These are phyloP conservation scores for Germaria angustata DNA, from an alignment of 2,888 invertebrate species.

Conservation along the genomic window DNA sequence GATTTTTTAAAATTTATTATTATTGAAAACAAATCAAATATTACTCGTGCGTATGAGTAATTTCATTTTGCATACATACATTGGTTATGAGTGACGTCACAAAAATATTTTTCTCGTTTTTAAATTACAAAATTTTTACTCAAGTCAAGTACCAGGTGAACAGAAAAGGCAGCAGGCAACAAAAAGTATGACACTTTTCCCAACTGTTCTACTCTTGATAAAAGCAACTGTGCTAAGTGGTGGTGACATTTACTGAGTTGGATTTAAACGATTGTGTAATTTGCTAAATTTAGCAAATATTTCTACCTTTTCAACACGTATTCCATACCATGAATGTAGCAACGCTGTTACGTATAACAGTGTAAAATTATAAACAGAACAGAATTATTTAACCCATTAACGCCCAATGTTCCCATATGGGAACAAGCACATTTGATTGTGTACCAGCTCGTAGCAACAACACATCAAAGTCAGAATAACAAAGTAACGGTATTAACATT, in stretches of 20 bases:
- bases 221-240: background rate
- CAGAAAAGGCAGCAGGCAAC: background rate
- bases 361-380: no score
- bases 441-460: no score
- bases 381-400: no score
- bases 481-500: no score
- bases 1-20: no score
- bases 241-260: background rate
- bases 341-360: no score
- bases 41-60: background rate
- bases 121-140: background rate
- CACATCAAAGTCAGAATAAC: no score
- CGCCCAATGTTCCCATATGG: no score
- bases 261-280: background rate
- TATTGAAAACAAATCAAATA: background rate
- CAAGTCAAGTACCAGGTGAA: background rate
- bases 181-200: background rate
- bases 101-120: no score
- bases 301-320: background rate
- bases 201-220: background rate
- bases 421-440: no score
- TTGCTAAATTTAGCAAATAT: background rate
- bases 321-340: background rate
- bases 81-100: background rate
- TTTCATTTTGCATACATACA: background rate